Conservation (phyloP, 2,888 invertebrate species). For the Rhimphoctona megacephalus region DNA sequence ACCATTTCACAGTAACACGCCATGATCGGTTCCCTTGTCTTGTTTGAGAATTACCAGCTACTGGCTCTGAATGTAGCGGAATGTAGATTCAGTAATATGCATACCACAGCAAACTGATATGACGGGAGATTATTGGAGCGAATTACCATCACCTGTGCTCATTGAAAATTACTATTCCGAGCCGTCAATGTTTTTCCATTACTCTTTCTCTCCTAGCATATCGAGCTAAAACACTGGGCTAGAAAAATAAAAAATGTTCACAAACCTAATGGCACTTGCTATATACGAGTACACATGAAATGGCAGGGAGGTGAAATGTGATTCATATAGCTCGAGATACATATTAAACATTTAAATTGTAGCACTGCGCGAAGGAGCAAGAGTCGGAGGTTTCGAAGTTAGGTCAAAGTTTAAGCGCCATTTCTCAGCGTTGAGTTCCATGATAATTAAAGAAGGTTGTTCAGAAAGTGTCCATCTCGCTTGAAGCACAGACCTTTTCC, state of each 20-base stretch:
- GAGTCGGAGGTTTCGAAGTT: conserved; percentile 21
- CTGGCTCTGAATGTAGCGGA: not conserved
- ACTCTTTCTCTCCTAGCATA: not conserved
- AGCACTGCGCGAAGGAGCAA: not conserved
- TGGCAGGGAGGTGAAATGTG: not conserved
- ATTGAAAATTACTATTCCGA: not conserved
- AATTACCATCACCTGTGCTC: not conserved
- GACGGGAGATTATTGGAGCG: not conserved
- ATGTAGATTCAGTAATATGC: not conserved
- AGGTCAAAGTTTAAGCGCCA: conserved; percentile 28
- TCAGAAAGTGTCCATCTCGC: not conserved
- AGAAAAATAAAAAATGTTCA: too few relatives aligned
- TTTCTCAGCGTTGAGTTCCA: conserved; percentile 27
- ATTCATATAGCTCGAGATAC: not conserved
- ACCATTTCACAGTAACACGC: conserved; percentile 8
- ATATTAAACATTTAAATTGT: not conserved
- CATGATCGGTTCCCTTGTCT: conserved; percentile 14
- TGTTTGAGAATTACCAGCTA: not conserved
- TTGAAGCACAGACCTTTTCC: not conserved
- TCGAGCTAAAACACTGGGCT: not conserved
- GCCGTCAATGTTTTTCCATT: not conserved
- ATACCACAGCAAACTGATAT: not conserved
- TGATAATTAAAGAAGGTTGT: conserved; percentile 54
- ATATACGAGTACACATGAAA: too few relatives aligned
- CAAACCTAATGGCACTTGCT: too few relatives aligned